Evolutionary conservation across 1,140 invertebrate genomes (phyloP).

Genomic region (Phenacoccus solenopsis): DNA sequence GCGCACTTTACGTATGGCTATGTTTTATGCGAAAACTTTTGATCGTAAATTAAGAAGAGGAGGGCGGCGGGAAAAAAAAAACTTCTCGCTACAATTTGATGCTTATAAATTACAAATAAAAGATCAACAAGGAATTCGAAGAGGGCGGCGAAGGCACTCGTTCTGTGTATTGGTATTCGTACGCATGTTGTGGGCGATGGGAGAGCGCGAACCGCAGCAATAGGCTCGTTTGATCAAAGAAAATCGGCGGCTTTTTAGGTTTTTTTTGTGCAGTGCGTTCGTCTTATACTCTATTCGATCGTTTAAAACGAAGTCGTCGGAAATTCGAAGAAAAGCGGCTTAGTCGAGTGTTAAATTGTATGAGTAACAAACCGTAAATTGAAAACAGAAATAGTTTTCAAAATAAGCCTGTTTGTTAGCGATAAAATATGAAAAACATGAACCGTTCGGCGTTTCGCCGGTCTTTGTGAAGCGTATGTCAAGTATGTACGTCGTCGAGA

Average conservation of each 20-base stretch:
- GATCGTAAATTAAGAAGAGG: conserved; percentile 3
- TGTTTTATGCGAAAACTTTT: background rate
- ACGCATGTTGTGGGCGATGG: background rate
- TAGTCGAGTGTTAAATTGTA: background rate
- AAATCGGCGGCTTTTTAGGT: background rate
- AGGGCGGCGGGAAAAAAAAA: too few relatives aligned
- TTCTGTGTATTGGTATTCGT: background rate
- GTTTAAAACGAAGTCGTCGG: too few relatives aligned
- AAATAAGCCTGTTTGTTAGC: conserved; percentile 1
- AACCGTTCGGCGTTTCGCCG: background rate
- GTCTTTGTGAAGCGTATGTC: background rate
- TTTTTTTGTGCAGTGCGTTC: background rate
- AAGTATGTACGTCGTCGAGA: background rate
- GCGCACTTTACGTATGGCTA: background rate
- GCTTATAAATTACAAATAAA: conserved; percentile 3
- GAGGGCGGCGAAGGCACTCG: too few relatives aligned
- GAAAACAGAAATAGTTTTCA: background rate
- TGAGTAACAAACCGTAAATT: background rate
- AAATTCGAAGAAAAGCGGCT: background rate
- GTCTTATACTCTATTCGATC: background rate
- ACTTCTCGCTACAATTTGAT: background rate
- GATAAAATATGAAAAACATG: conserved; percentile 3
- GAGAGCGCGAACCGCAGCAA: background rate
- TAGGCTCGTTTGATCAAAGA: too few relatives aligned
- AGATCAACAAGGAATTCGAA: background rate